These are phyloP conservation scores for Catocala fraxini DNA, from an alignment of 2,888 invertebrate genomes.

Conservation along the genomic window DNA sequence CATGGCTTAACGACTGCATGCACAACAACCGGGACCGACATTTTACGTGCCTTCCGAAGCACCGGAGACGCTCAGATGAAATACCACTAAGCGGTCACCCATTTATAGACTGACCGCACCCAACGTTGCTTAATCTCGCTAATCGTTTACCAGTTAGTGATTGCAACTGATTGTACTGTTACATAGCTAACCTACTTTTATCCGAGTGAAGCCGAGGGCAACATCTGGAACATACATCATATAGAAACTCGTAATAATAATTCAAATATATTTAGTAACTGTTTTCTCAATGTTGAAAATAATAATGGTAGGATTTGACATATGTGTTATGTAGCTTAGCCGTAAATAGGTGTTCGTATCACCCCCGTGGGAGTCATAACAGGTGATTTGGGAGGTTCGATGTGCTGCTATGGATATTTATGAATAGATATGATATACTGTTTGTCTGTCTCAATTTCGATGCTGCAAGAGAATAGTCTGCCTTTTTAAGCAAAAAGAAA, in stretches of 20 bases:
- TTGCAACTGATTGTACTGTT: no score
- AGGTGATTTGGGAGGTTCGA: slow-evolving; percentile 8
- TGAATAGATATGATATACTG: neutral
- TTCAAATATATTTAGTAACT: neutral
- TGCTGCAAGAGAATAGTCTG: neutral
- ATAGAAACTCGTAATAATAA: neutral
- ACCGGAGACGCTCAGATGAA: no score
- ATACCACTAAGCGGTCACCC: no score
- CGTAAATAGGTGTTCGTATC: slow-evolving; percentile 5
- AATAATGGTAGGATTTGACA: slow-evolving; percentile 7
- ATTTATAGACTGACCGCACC: no score
- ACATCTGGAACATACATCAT: neutral
- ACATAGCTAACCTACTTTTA: no score
- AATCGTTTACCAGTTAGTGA: no score
- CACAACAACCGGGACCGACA: no score
- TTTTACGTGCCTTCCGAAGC: no score
- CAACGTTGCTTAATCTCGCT: no score
- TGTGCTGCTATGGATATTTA: neutral
- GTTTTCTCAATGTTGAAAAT: neutral
- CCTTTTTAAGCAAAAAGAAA: no score
- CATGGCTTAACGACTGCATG: no score
- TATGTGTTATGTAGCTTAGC: neutral
- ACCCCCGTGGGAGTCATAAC: slow-evolving; percentile 18
- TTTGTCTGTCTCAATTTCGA: neutral
- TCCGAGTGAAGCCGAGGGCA: no score